Evolutionary conservation across 1,140 invertebrate genomes (phyloP), one percentile per base, ranked within the genome.

Genomic region (Tribolium madens): DNA sequence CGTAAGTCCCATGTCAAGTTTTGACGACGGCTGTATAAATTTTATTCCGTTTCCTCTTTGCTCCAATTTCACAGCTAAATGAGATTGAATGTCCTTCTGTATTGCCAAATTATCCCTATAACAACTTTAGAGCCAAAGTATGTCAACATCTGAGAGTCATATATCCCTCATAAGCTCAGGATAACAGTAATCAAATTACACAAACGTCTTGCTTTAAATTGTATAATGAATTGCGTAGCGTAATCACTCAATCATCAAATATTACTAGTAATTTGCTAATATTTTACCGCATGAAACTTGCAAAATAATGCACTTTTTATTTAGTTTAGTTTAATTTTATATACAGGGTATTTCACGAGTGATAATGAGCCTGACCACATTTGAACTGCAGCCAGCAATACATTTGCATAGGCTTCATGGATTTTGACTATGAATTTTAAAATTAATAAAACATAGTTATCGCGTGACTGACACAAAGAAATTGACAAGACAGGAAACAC

Each of bases 31-130:
- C 57, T 64, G 57, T 64, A 64, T 64, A 64, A 64, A 64, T 64
- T 64, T 64, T 64, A 64, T 64, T 64, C 57, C 57, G 57, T 14
- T 33, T 64, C 26, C 57, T 57, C 52, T 31, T 33, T 64, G 57
- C 31, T 26, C 57, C 57, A 64, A 64, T 64, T 64, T 64, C 57
- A 64, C 57, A 64, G 57, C 57, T 64, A 64, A 64, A 64, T 64
- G 57, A 64, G 57, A 64, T 64, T 64, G 57, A 64, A 64, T 64
- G 57, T 64, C 57, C 57, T 64, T 33, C 26, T 64, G 57, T 64
- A 64, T 64, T 64, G 57, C 57, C 57, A 64, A 64, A 64, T 64
- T 64, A 64, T 64, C 57, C 57, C 31, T 64, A 64, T 64, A 64
- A 64, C 57, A 64, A 64, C 33, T 64, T 64, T 64, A 33, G 57